Percentiles rank a stretch among this genome's conserved stretches.
These are phyloP conservation scores for Caenorhabditis sp. DNA, from an alignment of 2,888 invertebrate species.

Conservation along the genomic window DNA sequence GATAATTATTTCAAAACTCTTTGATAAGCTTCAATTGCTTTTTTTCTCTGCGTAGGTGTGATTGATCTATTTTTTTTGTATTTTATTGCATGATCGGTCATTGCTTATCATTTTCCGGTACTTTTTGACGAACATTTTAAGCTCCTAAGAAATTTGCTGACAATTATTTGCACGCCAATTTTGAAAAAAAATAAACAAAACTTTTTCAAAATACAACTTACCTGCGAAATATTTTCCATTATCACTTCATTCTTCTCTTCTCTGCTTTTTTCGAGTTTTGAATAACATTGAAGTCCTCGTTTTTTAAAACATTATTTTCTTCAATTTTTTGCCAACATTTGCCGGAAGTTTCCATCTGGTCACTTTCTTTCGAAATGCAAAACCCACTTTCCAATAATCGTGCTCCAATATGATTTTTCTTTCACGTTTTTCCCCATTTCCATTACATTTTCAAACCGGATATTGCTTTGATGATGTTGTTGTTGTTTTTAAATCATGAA, in stretches of 20 bases:
- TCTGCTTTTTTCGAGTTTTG: too few relatives aligned
- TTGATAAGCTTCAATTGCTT: background rate
- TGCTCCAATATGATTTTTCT: background rate
- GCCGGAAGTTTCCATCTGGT: background rate
- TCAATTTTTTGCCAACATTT: too few relatives aligned
- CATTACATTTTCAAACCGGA: background rate
- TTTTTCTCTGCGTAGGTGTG: background rate
- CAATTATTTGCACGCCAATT: too few relatives aligned
- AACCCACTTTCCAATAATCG: background rate
- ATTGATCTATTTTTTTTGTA: background rate
- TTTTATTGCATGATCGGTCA: background rate
- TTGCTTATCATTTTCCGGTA: background rate
- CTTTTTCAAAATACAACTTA: too few relatives aligned
- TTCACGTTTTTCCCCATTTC: constrained; percentile 3
- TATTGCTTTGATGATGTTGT: background rate
- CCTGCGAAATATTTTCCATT: too few relatives aligned
- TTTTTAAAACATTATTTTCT: too few relatives aligned
- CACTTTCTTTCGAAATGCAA: too few relatives aligned
- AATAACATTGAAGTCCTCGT: too few relatives aligned
- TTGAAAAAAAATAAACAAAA: too few relatives aligned
- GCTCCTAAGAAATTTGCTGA: background rate
- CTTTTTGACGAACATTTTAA: background rate
- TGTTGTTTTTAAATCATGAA: background rate
- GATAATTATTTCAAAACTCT: background rate
- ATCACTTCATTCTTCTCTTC: too few relatives aligned